Base-by-base conservation (phyloP, 2,797 vertebrate species). In the Odontamblyopus rebecca region DNA sequence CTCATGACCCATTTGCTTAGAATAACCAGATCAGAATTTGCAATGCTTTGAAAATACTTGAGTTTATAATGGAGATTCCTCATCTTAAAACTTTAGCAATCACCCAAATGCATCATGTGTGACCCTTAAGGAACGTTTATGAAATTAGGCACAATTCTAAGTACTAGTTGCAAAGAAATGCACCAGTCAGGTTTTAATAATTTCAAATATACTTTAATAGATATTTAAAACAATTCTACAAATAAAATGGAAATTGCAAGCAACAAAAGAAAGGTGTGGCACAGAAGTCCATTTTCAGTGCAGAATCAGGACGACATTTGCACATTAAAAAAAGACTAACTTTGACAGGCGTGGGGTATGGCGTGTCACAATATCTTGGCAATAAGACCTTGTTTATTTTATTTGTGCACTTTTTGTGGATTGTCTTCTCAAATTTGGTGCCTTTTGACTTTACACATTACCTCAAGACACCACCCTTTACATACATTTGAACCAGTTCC, bases 201-300 rank as follows among this genome's bases (percentile, higher is more conserved):
- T 89, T 92, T 88, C 91, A 95, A 95, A 96, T 96, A 95, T 95
- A 95, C 89, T 95, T 95, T 92, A 96, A 95, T 96, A 94, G 92
- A 93, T 94, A 95, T 94, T 91, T 93, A 90, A 92, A 95, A 94
- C 89, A 94, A 87, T 95, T 93, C 94, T 96, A 96, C 94, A 89
- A 95, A 92, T 83, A 89, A 90, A 93, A 91, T 88, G 89, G 88
- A 94, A 92, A 90, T 89, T 93, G 94, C 93, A 97, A 93, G 91
- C 93, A 91, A 85, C 79, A 72, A 83, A 87, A 86, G 81, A 71
- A 82, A 80, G 56, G 70, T 88, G 84, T 79, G 84, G 81, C 76
- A 78, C 74, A 88, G 79, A 73, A 75, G 76, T 85, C 69, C 78
- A 82, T 64, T 66, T 70, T 70, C 82, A 86, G 84, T 54, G 67